Evolutionary conservation across 2,797 vertebrate species (phyloP).

Genomic region (Sebastes flavidus): DNA sequence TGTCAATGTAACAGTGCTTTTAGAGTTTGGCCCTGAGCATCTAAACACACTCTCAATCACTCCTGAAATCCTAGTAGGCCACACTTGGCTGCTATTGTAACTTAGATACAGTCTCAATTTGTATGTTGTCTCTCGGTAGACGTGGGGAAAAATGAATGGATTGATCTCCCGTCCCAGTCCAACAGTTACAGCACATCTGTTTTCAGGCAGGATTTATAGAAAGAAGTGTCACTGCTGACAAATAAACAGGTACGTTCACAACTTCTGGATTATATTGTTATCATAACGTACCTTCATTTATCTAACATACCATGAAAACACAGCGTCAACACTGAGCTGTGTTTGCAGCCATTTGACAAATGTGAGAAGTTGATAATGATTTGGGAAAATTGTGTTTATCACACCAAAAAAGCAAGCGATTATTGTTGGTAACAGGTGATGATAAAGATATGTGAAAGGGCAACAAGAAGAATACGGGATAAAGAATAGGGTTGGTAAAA

Average conservation of each 20-base stretch:
- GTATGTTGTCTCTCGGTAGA: constrained; percentile 82
- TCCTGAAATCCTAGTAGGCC: constrained; percentile 82
- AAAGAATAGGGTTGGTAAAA: fast-evolving
- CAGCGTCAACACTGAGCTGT: background rate
- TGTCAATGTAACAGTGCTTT: constrained; percentile 87
- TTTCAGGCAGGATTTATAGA: constrained; percentile 70
- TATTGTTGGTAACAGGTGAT: background rate
- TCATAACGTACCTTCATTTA: background rate
- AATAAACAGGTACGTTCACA: constrained; percentile 57
- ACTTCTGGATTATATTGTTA: constrained; percentile 39
- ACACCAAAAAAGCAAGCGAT: background rate
- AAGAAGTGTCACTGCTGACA: constrained; percentile 58
- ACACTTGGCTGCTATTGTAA: constrained; percentile 84
- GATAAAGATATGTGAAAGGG: background rate
- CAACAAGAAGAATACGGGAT: constrained; percentile 3
- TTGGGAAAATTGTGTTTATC: background rate
- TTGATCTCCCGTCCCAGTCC: constrained; percentile 75
- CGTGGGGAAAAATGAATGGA: constrained; percentile 81
- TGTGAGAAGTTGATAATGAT: background rate
- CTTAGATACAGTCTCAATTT: constrained; percentile 88
- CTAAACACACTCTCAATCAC: constrained; percentile 88
- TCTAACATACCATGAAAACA: constrained; percentile 9
- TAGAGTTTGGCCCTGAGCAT: constrained; percentile 88
- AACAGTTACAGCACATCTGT: constrained; percentile 77
- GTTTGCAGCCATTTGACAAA: background rate